These are phyloP conservation scores for Seriola dumerili DNA, from an alignment of 2,113 vertebrate genomes.

Conservation along the genomic window DNA sequence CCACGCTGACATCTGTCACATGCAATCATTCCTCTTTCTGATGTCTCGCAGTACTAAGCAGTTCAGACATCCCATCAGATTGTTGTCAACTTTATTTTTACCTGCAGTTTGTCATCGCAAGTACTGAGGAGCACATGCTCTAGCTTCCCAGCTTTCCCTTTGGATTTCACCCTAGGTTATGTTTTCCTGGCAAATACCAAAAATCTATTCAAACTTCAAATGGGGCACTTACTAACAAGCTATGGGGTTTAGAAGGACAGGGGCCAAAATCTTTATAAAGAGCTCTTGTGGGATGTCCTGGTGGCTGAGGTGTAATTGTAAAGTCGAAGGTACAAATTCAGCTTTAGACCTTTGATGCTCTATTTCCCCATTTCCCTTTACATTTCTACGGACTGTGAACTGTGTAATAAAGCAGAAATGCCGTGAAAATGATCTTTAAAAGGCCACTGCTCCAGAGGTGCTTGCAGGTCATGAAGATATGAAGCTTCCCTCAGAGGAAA, in stretches of 20 bases:
- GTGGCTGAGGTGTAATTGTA: background rate
- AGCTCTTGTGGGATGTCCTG: background rate
- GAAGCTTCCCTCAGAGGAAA: background rate
- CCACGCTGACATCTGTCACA: conserved; percentile 58
- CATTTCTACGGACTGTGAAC: background rate
- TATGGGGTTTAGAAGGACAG: background rate
- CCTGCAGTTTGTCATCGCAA: conserved; percentile 60
- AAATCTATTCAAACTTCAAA: background rate
- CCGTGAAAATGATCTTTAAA: conserved; percentile 4
- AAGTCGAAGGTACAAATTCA: conserved; percentile 4
- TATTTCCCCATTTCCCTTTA: conserved; percentile 5
- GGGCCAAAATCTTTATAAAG: background rate
- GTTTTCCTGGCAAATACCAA: conserved; percentile 21
- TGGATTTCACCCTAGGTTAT: conserved; percentile 32
- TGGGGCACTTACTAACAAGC: background rate
- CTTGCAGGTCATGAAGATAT: background rate
- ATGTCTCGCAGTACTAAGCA: conserved; percentile 46
- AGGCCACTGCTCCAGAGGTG: background rate
- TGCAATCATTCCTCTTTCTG: conserved; percentile 52
- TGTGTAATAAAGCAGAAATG: conserved; percentile 26
- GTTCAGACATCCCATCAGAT: conserved; percentile 64
- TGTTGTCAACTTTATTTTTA: conserved; percentile 63
- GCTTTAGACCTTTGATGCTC: conserved; percentile 18
- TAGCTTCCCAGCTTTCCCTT: background rate
- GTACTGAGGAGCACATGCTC: conserved; percentile 39